These are phyloP conservation scores for Drusus annulatus DNA, from an alignment of 1,140 invertebrate genomes.

Conservation along the genomic window DNA sequence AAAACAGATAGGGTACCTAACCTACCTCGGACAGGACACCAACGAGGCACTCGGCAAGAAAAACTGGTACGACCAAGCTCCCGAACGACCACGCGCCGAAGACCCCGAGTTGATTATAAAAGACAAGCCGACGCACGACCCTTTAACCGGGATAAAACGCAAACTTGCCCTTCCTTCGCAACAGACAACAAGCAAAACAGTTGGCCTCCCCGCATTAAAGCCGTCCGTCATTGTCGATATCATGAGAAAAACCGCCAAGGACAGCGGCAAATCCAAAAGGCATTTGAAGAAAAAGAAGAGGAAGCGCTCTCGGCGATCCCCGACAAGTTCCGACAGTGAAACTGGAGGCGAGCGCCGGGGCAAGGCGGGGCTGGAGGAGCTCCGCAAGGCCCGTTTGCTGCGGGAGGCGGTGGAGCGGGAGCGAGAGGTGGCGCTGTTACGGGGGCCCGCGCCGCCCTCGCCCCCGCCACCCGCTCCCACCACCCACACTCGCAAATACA, in stretches of 20 bases:
- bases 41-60: slow-evolving; percentile 86
- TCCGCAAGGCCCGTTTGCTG: slow-evolving; percentile 85
- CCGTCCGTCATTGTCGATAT: not conserved
- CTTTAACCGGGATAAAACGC: not conserved
- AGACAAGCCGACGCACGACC: slow-evolving; percentile 62
- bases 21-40: slow-evolving; percentile 95
- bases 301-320: slow-evolving; percentile 58
- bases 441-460: slow-evolving; percentile 52
- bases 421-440: slow-evolving; percentile 77
- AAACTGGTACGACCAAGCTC: slow-evolving; percentile 87
- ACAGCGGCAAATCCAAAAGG: slow-evolving; percentile 68
- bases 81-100: slow-evolving; percentile 67
- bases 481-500: slow-evolving; percentile 85
- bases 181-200: not conserved
- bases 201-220: not conserved
- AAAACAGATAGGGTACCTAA: slow-evolving; percentile 96
- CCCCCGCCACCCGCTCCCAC: slow-evolving; percentile 63
- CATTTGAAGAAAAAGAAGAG: slow-evolving; percentile 65
- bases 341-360: too few species aligned
- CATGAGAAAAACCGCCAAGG: slow-evolving; percentile 61
- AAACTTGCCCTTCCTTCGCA: too few species aligned
- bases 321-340: slow-evolving; percentile 57
- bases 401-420: slow-evolving; percentile 85
- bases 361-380: slow-evolving; percentile 73
- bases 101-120: slow-evolving; percentile 61